Evolutionary conservation across 2,888 invertebrate species (phyloP).

Genomic region (Micoletzkya japonica): DNA sequence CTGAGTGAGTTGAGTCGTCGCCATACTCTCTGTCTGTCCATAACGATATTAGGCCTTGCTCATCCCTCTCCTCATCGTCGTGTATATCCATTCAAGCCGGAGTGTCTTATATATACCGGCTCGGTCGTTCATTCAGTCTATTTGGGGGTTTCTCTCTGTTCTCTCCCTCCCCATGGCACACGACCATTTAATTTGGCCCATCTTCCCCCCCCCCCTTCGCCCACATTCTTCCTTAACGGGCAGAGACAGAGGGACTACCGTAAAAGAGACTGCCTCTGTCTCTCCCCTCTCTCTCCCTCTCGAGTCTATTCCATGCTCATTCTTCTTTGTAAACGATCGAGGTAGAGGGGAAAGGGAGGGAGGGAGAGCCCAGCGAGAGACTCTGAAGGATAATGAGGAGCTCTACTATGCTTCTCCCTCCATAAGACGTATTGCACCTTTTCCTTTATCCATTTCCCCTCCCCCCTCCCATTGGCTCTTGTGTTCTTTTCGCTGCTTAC

Average conservation of each 20-base stretch:
- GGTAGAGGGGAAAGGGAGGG: conserved; percentile 9
- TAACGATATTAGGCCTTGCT: no score
- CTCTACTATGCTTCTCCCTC: background rate
- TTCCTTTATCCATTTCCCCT: background rate
- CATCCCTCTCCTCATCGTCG: no score
- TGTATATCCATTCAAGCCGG: no score
- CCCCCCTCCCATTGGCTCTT: no score
- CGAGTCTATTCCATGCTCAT: background rate
- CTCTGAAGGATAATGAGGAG: background rate
- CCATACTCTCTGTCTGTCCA: no score
- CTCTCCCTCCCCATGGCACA: background rate
- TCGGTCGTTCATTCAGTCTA: no score
- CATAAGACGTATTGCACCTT: no score
- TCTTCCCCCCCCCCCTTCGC: background rate
- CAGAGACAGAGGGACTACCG: conserved; percentile 1
- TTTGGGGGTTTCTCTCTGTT: conserved; percentile 1
- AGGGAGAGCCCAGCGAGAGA: background rate
- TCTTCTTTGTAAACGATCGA: background rate
- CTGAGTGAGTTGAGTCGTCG: no score
- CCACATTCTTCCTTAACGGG: background rate
- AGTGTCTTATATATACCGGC: no score
- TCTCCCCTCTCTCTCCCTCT: conserved; percentile 15
- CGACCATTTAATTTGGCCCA: background rate
- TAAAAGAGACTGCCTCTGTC: no score
- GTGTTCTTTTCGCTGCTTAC: background rate